A percentile compares a stretch with the other conserved stretches of the same genome.
phyloP scores from a whole-genome alignment of 2,797 vertebrate species.

The Spinus olivaceus region DNA sequence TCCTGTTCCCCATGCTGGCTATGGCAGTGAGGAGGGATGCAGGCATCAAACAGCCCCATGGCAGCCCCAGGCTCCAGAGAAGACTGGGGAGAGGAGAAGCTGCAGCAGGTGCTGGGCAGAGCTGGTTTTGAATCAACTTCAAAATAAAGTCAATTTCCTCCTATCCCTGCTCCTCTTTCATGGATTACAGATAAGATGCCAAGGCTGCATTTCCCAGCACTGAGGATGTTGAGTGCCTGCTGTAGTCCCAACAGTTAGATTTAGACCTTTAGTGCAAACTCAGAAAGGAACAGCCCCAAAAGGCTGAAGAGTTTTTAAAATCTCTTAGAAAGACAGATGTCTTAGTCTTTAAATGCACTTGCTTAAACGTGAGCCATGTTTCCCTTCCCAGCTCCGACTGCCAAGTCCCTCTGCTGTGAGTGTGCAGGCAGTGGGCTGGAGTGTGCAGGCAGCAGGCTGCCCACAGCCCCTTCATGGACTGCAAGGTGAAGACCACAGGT shows the following conservation, averaged over 20 bases:
- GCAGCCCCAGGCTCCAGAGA: not conserved
- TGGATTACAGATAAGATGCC: not conserved
- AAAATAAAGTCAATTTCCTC: not conserved
- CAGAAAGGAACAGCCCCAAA: not conserved
- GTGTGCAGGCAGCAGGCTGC: not conserved
- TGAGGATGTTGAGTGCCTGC: not conserved
- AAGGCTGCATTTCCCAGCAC: not conserved
- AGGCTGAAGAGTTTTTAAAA: not conserved
- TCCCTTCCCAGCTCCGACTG: not conserved
- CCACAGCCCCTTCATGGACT: not conserved
- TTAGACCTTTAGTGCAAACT: not conserved
- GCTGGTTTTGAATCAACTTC: not conserved
- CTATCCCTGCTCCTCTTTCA: not conserved
- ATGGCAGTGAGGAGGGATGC: accelerated
- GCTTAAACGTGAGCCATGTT: accelerated
- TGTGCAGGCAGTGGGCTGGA: not conserved
- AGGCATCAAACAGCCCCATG: not conserved
- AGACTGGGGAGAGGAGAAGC: not conserved
- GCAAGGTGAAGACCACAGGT: not conserved
- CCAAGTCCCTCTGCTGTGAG: not conserved
- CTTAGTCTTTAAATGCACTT: not conserved
- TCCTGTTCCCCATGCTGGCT: not conserved
- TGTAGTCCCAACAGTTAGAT: not conserved
- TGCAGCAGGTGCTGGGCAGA: not conserved
- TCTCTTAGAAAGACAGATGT: not conserved